A percentile compares a stretch with the other conserved stretches of the same genome.
Conservation (phyloP, 2,888 invertebrate species). For the Apodemia duryi region DNA sequence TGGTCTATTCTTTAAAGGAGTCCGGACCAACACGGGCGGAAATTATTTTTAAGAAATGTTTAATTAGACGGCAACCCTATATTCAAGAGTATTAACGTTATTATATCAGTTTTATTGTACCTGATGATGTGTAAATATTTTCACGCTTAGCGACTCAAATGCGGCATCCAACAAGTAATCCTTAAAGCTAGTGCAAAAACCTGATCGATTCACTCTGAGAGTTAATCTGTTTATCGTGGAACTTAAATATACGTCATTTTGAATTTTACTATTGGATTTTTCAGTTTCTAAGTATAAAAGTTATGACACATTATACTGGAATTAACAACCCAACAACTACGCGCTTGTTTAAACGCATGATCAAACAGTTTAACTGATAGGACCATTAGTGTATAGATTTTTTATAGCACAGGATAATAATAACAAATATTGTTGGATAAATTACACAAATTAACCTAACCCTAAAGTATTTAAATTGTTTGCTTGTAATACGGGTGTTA, state of each 20-base stretch:
- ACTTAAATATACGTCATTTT: not conserved
- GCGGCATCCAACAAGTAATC: not conserved
- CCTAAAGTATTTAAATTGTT: too few species aligned
- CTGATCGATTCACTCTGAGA: not conserved
- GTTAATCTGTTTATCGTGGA: not conserved
- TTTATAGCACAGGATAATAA: too few species aligned
- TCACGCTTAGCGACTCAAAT: not conserved
- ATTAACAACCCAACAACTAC: not conserved
- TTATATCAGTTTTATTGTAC: not conserved
- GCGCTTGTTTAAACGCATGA: too few species aligned
- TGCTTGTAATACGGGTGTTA: too few species aligned
- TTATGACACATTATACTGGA: not conserved
- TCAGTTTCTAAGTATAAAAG: not conserved
- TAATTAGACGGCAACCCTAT: not conserved
- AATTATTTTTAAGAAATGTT: too few species aligned
- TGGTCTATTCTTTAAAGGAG: too few species aligned
- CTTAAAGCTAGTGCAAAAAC: not conserved
- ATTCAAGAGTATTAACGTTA: not conserved
- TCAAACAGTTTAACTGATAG: too few species aligned
- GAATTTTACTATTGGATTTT: too few species aligned
- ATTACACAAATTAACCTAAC: too few species aligned
- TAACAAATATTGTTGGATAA: too few species aligned
- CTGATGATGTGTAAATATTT: constrained; percentile 13
- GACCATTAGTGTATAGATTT: too few species aligned
- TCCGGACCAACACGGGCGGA: too few species aligned